Evolutionary conservation across 2,888 invertebrate genomes (phyloP).

Genomic region (Blomia tropicalis): DNA sequence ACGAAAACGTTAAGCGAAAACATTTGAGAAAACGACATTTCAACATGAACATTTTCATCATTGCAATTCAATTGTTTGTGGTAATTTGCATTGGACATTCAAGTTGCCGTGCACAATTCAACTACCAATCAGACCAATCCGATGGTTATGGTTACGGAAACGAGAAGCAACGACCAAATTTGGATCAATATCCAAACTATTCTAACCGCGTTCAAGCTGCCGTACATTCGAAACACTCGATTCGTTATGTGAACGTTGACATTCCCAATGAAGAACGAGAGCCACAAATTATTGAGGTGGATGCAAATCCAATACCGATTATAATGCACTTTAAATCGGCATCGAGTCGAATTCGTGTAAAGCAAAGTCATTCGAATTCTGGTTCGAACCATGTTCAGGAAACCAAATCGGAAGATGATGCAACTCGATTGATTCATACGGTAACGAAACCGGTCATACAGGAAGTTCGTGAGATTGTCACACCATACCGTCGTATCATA

Average conservation of each 20-base stretch:
- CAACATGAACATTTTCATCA: no score
- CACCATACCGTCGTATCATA: not conserved
- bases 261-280: not conserved
- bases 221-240: not conserved
- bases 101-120: no score
- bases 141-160: not conserved
- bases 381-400: not conserved
- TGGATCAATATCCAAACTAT: not conserved
- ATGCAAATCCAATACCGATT: not conserved
- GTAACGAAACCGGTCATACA: constrained; percentile 7
- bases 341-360: constrained; percentile 9
- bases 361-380: not conserved
- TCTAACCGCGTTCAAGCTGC: no score
- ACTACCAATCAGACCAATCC: not conserved
- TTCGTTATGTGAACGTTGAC: not conserved
- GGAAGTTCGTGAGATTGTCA: constrained; percentile 7
- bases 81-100: no score
- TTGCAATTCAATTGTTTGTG: no score
- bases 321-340: constrained; percentile 13
- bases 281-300: constrained; percentile 14
- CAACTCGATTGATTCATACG: not conserved
- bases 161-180: not conserved
- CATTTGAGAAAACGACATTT: no score
- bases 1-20: no score
- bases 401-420: not conserved